phyloP scores from a whole-genome alignment of 2,888 invertebrate species.

The Andrena trimmerana region DNA sequence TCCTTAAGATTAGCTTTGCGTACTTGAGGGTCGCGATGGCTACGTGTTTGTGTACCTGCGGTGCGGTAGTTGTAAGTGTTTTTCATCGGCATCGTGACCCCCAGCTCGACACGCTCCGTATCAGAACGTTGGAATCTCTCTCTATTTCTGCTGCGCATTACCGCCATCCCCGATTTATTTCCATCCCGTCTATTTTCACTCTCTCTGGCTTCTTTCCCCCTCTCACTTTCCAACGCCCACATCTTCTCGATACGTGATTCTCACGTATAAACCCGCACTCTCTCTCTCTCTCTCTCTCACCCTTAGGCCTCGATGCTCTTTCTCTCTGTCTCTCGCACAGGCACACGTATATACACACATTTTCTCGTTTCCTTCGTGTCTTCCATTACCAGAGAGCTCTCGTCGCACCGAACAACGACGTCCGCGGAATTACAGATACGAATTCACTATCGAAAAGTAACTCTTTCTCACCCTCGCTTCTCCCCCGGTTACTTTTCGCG shows the following conservation, averaged over 20 bases:
- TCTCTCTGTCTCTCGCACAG: not conserved
- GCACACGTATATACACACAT: not conserved
- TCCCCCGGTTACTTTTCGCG: conserved; percentile 24
- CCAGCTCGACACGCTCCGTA: conserved; percentile 45
- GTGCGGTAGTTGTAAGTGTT: conserved; percentile 56
- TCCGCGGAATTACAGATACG: conserved; percentile 54
- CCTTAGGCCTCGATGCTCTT: not conserved
- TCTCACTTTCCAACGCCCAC: conserved; percentile 38
- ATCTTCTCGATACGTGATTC: conserved; percentile 27
- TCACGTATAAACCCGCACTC: conserved; percentile 27
- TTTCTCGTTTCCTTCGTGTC: not conserved
- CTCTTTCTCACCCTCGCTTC: conserved; percentile 16
- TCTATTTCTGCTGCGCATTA: conserved; percentile 67
- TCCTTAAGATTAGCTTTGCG: not conserved
- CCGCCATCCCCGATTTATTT: conserved; percentile 69
- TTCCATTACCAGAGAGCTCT: conserved; percentile 35
- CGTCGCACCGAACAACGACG: conserved; percentile 32
- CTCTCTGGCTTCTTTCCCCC: conserved; percentile 11
- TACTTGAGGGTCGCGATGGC: not conserved
- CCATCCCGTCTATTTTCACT: conserved; percentile 70
- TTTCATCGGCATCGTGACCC: conserved; percentile 63
- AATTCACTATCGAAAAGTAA: conserved; percentile 38
- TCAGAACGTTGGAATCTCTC: conserved; percentile 64
- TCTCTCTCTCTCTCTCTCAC: not conserved
- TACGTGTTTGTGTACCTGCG: conserved; percentile 11